Percentiles rank a stretch among this genome's conserved stretches.
phyloP scores from a whole-genome alignment of 2,797 vertebrate genomes.

The Avahi laniger region DNA sequence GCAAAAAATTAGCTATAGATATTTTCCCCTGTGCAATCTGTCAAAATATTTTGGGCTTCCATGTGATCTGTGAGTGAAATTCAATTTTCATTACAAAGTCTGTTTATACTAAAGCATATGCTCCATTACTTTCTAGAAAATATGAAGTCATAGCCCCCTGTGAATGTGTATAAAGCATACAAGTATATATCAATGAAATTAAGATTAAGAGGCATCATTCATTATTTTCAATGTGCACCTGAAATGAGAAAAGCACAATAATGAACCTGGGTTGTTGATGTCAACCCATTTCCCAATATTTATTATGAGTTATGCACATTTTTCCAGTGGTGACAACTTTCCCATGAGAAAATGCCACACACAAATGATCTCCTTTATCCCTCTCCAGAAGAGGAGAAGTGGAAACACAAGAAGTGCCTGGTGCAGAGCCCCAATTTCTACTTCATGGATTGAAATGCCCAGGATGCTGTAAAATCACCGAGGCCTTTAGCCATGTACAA shows the following conservation, averaged over 20 bases:
- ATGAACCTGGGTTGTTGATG: background rate
- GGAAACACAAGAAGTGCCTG: background rate
- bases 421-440: background rate
- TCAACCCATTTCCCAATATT: background rate
- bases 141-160: background rate
- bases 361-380: background rate
- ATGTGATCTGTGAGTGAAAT: constrained; percentile 32
- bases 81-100: constrained; percentile 46
- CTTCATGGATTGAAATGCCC: background rate
- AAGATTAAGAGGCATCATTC: background rate
- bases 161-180: background rate
- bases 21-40: background rate
- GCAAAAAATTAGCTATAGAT: background rate
- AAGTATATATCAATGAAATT: background rate
- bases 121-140: constrained; percentile 48
- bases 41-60: constrained; percentile 21
- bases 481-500: background rate
- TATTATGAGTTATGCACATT: background rate
- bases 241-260: constrained; percentile 22
- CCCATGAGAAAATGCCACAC: background rate
- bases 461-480: background rate
- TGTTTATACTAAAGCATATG: constrained; percentile 49
- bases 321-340: background rate
- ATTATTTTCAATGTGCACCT: background rate
- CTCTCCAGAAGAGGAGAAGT: background rate